phyloP scores from a whole-genome alignment of 2,888 invertebrate species.

The Megalurothrips usitatus region DNA sequence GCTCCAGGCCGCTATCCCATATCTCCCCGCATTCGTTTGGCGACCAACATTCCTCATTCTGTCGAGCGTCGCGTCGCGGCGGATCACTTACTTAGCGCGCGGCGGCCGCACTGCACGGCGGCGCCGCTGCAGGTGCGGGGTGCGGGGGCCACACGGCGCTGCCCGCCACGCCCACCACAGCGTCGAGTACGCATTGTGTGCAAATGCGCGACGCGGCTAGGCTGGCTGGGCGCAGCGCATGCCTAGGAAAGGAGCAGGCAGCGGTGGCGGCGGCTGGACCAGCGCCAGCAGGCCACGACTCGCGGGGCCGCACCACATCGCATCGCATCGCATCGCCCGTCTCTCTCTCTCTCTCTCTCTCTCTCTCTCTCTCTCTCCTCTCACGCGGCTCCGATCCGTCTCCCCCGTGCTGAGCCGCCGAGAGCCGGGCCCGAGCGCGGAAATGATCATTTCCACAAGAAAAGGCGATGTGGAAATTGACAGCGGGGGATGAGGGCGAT shows the following conservation, averaged over 20 bases:
- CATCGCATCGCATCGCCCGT: no score
- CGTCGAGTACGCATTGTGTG: background rate
- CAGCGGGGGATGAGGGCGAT: no score
- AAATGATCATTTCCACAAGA: no score
- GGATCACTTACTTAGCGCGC: background rate
- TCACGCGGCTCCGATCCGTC: no score
- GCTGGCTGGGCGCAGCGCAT: background rate
- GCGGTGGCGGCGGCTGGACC: background rate
- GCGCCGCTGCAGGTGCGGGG: background rate
- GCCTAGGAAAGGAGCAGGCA: background rate
- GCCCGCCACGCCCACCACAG: background rate
- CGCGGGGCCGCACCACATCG: no score
- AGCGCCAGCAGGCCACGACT: background rate
- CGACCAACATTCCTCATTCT: background rate
- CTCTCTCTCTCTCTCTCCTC: no score
- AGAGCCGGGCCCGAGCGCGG: no score
- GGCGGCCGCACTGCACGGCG: no score
- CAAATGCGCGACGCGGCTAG: background rate
- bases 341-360: no score
- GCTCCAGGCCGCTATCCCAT: background rate
- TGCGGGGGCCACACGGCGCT: background rate
- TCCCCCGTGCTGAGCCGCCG: no score
- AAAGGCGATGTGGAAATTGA: no score
- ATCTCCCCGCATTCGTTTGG: background rate
- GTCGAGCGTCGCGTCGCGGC: background rate